Conservation (phyloP, 2,113 vertebrate species). For the Pomatorhinus ruficollis region DNA sequence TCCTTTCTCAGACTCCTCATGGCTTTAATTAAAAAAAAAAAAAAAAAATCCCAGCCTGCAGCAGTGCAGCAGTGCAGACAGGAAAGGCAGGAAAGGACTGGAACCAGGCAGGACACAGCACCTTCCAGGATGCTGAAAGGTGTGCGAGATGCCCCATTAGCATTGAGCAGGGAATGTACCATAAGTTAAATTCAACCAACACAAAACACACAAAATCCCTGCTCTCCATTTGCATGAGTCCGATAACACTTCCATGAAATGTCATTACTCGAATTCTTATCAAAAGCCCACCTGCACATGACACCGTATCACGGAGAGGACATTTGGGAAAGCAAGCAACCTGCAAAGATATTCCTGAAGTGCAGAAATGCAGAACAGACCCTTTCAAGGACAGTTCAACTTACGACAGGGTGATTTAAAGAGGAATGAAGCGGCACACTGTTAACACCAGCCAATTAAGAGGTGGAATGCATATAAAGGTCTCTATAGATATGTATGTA, state of each 20-base stretch:
- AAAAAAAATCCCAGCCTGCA: not conserved
- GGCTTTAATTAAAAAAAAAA: not conserved
- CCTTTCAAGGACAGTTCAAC: not conserved
- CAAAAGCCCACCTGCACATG: not conserved
- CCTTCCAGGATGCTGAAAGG: not conserved
- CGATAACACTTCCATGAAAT: not conserved
- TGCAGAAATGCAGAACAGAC: not conserved
- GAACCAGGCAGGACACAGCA: not conserved
- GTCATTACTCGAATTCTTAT: fast-evolving
- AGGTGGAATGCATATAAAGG: not conserved
- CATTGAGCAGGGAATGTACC: fast-evolving
- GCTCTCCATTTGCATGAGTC: not conserved
- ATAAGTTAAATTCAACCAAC: not conserved
- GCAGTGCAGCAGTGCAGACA: not conserved
- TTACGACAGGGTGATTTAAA: not conserved
- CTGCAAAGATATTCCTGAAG: not conserved
- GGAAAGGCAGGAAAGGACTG: not conserved
- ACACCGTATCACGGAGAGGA: fast-evolving
- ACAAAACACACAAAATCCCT: not conserved
- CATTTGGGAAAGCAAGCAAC: conserved; percentile 13
- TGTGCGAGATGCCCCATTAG: not conserved
- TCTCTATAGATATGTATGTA: fast-evolving
- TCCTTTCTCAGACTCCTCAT: not conserved
- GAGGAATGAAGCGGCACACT: not conserved
- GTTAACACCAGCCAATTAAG: not conserved